Base-by-base conservation (phyloP, 2,113 vertebrate genomes). In the Melanotaenia duboulayi region DNA sequence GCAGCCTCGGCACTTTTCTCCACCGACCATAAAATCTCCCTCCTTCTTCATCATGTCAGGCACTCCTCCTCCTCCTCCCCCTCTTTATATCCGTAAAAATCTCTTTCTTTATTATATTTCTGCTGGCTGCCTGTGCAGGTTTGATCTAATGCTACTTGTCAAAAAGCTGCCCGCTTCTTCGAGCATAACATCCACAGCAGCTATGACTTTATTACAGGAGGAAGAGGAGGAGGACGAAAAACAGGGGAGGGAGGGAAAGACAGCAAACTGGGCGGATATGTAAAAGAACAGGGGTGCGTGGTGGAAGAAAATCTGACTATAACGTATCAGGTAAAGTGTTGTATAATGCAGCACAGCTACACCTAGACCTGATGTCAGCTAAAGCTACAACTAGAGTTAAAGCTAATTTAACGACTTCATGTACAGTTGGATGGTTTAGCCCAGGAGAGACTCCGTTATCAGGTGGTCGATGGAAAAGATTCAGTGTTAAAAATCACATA, bases 1-100 rank as follows among this genome's bases (percentile, higher is more conserved):
- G 84, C 87, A 85, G 76, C 78, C 63, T 86, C 73, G 0, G 64
- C 78, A 81, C 66, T 74, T 88, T 89, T 73, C 76, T 80, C 49
- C 69, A 61, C 68, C 25, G 10, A 61, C 81, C 78, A 80, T 89
- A 84, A 90, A 88, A 84, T 72, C 55, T 68, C 54, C 62, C 55
- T 62, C 46, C 62, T 78, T 59, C 75, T 81, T 85, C 71, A 69
- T 74, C 58, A 22, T 77, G 72, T 77, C 71, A 54, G 57, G 63
- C 51, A 1, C 65, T 81, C 37, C 55, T 65, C 74, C 49, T 65
- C 74, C 49, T 63, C 60, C 44, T 54, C 49, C 19, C 40, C 28
- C 60, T 32, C 37, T 60, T 60, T 22, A 7, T 60, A 55, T 54
- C 64, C 49, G 11, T 54, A 24, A 54, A 65, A 66, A 55, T 24